Conservation (phyloP, 2,888 invertebrate species). For the Lacanobia oleracea region DNA sequence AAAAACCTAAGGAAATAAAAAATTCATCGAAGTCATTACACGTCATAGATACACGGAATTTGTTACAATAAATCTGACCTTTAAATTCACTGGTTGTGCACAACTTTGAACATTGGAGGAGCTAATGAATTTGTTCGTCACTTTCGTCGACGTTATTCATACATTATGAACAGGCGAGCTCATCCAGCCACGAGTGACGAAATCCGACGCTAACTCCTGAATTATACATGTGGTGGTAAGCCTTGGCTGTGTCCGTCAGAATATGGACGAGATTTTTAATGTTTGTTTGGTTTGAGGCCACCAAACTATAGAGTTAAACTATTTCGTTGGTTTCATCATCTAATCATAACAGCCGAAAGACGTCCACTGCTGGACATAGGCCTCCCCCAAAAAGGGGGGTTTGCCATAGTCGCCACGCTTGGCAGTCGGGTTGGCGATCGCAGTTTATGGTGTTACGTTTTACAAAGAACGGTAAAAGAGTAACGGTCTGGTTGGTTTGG, state of each 20-base stretch:
- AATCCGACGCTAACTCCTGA: slow-evolving; percentile 26
- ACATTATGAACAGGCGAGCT: slow-evolving; percentile 38
- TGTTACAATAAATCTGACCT: slow-evolving; percentile 20
- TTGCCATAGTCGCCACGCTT: no score
- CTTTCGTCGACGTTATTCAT: slow-evolving; percentile 36
- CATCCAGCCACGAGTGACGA: slow-evolving; percentile 18
- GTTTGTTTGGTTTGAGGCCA: neutral
- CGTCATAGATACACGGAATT: neutral
- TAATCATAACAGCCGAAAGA: no score
- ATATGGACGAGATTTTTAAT: neutral
- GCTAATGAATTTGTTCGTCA: slow-evolving; percentile 41
- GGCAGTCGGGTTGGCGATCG: no score
- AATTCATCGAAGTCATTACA: neutral
- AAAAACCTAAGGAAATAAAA: slow-evolving; percentile 10
- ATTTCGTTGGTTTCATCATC: no score
- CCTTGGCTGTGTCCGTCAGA: slow-evolving; percentile 3
- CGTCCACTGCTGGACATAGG: no score
- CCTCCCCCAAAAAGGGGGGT: no score
- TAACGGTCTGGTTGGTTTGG: no score
- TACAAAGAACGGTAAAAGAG: no score
- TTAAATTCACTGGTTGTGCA: slow-evolving; percentile 30
- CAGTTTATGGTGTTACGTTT: no score
- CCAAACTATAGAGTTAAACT: neutral
- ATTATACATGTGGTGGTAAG: slow-evolving; percentile 28
- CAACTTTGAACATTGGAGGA: slow-evolving; percentile 36